These are phyloP conservation scores for Myotis myotis DNA, from an alignment of 2,797 vertebrate genomes.

Conservation along the genomic window DNA sequence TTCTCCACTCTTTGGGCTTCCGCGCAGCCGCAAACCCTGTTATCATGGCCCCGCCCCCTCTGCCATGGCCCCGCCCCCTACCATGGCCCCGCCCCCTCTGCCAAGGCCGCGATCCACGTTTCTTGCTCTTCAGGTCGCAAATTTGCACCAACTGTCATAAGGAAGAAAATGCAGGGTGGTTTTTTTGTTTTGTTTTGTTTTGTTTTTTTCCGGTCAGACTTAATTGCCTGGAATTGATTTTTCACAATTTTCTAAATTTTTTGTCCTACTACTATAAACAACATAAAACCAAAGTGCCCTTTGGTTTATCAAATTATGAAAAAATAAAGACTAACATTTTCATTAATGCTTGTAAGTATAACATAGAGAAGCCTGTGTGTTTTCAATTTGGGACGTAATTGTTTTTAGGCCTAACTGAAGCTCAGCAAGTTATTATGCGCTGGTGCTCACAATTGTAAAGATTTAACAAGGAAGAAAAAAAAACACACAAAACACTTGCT, in stretches of 20 bases:
- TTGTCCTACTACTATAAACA: not conserved
- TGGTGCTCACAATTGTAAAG: not conserved
- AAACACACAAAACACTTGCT: not conserved
- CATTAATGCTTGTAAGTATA: not conserved
- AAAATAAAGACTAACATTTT: conserved; percentile 5
- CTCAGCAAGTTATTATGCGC: not conserved
- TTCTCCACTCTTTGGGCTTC: accelerated
- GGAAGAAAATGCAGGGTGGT: not conserved
- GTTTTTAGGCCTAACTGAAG: not conserved
- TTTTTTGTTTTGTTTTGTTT: not conserved
- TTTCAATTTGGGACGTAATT: not conserved
- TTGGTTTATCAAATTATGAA: not conserved
- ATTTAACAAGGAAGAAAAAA: not conserved
- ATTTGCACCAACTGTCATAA: accelerated
- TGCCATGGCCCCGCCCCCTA: not conserved
- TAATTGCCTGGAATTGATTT: not conserved
- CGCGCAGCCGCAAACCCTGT: conserved; percentile 28
- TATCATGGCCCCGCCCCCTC: no score
- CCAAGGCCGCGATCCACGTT: accelerated
- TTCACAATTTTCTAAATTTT: not conserved
- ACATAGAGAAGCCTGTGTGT: not conserved
- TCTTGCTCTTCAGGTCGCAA: accelerated
- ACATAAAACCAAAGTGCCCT: not conserved
- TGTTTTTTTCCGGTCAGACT: not conserved
- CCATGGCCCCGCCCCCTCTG: not conserved